Conservation (phyloP, 2,797 vertebrate genomes). For the Acipenser transmontanus region DNA sequence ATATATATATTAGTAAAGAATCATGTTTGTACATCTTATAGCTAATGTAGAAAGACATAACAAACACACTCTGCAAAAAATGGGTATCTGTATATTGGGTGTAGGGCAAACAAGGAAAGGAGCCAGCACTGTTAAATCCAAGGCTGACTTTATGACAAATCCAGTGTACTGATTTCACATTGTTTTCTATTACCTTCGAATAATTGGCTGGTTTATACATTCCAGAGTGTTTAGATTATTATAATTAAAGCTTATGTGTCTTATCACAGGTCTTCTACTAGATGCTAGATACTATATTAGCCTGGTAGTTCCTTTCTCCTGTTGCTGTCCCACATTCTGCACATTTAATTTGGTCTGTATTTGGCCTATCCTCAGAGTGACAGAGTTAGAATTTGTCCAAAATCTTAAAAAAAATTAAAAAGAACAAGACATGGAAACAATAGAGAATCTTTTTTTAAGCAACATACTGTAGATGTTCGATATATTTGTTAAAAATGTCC, state of each 20-base stretch:
- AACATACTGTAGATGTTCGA: no score
- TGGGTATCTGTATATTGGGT: constrained; percentile 33
- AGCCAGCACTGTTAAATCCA: constrained; percentile 35
- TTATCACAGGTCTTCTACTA: no score
- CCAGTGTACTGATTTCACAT: constrained; percentile 26
- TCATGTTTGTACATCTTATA: constrained; percentile 73
- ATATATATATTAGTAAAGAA: constrained; percentile 66
- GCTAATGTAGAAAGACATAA: constrained; percentile 36
- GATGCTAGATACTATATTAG: no score
- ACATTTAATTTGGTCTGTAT: constrained; percentile 11
- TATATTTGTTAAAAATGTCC: no score
- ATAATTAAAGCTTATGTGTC: no score
- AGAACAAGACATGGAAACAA: constrained; percentile 4
- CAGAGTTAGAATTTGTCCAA: neutral
- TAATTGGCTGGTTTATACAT: no score
- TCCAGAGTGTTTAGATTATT: no score
- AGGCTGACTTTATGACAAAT: constrained; percentile 35
- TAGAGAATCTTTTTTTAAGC: neutral
- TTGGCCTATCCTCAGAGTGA: constrained; percentile 12
- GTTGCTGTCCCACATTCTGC: constrained; percentile 3
- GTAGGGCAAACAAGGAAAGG: constrained; percentile 21
- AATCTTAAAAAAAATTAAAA: neutral
- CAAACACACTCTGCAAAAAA: constrained; percentile 50
- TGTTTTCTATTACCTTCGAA: no score
- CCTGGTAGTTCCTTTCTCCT: constrained; percentile 12